Base-by-base conservation (phyloP, 2,113 vertebrate species). In the Chionodraco myersi region DNA sequence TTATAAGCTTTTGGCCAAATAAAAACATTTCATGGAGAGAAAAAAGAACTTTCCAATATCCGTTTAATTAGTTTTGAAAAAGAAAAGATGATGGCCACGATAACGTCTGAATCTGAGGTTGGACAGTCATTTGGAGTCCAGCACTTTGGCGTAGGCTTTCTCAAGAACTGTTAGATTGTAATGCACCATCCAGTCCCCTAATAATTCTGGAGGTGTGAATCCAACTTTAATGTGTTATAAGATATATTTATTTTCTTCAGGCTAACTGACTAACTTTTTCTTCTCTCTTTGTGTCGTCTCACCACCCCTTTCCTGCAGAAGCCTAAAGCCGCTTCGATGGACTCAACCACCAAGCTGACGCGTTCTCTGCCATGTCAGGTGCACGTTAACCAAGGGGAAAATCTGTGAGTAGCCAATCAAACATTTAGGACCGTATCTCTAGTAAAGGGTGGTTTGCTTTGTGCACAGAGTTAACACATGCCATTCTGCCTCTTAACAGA, bases 281-380 rank as follows among this genome's bases (percentile, higher is more conserved):
- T 57, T 60, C 41, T 59, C 1, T 63, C 18, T 57, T 30, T 34
- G 1, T 47, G 48, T 51, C 6, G 0, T 1, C 13, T 15, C 51
- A 12, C 16, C 34, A 9, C 34, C 48, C 49, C 34, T 69, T 69
- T 12, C 59, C 72, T 26, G 10, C 89, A 98, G 97, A 98, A 98
- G 82, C 97, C 97, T 36, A 97, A 97, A 85, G 95, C 97, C 0
- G 94, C 96, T 5, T 96, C 97, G 0, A 95, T 97, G 83, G 97
- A 98, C 1, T 95, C 96, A 30, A 94, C 92, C 70, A 96, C 96
- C 73, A 97, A 98, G 76, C 94, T 98, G 52, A 98, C 97, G 0
- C 95, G 97, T 10, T 97, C 97, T 0, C 93, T 98, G 81, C 97
- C 97, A 0, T 98, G 97, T 89, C 97, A 98, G 74, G 97, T 98